Base-by-base conservation (phyloP, 53 echinoderm and acorn worm genomes). In the Stichopus horrens region DNA sequence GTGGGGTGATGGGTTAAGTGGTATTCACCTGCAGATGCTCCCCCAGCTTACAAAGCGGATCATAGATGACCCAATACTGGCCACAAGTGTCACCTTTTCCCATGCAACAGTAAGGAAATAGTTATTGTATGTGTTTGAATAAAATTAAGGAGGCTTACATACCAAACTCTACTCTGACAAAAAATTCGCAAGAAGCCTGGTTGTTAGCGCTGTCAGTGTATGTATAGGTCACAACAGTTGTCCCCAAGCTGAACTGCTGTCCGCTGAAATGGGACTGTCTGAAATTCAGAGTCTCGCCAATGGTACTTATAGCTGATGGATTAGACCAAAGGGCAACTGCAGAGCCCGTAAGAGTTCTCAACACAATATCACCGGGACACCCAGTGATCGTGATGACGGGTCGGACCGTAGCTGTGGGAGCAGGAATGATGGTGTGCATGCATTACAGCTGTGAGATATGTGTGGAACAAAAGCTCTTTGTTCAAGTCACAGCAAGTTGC, bases 261-360 rank as follows among this genome's bases (percentile, higher is more conserved):
- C 83, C 83, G 9, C 56, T 56, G 63, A 9, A 23, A 8, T 83
- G 83, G 59, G 83, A 60, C 56, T 83, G 83, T 9, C 20, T 37
- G n/a, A 22, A 23, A 83, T 57, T 83, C 83, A 83, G 13, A 71
- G 14, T 71, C 57, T n/a, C 60, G 23, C 79, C 79, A 63, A 19
- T 59, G 21, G n/a, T 83, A 8, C 58, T 58, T 8, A 21, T 83
- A 11, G 83, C 83, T 63, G 57, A 16, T 83, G 83, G 83, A 10
- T 60, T 22, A 7, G 83, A 8, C 83, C 83, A 83, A n/a, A 83
- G 58, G 21, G 83, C 83, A 58, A 60, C 63, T 18, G 58, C 83
- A 14, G 58, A 60, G 13, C 21, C 58, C 4, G 83, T 83, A 0
- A 57, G n/a, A 57, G 83, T 60, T 57, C 83, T 63, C 37, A 83